phyloP scores from a whole-genome alignment of 2,797 vertebrate species.

The Micropoecilia bifurca region DNA sequence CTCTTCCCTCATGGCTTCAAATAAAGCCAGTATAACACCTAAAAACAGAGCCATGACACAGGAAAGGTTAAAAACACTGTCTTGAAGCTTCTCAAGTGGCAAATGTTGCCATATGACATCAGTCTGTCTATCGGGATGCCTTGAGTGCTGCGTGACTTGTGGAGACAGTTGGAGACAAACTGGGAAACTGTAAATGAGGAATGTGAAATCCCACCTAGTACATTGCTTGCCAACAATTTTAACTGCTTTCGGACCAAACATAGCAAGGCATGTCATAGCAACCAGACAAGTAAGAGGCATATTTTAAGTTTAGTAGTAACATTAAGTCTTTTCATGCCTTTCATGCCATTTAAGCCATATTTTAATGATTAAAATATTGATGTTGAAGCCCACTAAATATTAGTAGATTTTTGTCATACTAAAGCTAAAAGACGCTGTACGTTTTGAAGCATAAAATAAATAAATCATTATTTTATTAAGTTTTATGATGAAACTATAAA shows the following conservation, averaged over 20 bases:
- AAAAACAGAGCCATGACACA: constrained; percentile 21
- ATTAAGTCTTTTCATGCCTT: background rate
- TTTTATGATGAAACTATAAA: background rate
- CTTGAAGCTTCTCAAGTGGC: constrained; percentile 42
- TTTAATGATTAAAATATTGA: background rate
- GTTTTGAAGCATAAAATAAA: background rate
- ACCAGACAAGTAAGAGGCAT: background rate
- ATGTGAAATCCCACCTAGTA: constrained; percentile 77
- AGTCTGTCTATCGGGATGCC: constrained; percentile 44
- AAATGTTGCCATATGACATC: constrained; percentile 48
- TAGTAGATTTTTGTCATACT: background rate
- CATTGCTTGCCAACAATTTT: constrained; percentile 59
- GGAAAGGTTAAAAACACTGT: constrained; percentile 32
- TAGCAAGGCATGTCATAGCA: constrained; percentile 59
- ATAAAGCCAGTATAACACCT: constrained; percentile 3
- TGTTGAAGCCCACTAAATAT: constrained; percentile 21
- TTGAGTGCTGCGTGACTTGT: constrained; percentile 42
- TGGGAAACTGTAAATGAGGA: constrained; percentile 69
- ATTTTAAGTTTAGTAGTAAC: background rate
- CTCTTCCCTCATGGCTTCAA: background rate
- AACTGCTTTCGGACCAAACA: constrained; percentile 68
- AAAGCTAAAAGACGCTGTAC: background rate
- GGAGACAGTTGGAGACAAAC: constrained; percentile 60
- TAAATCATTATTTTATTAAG: background rate
- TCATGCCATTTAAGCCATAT: background rate